phyloP scores from a whole-genome alignment of 2,113 vertebrate genomes.

The Sisor rabdophorus region DNA sequence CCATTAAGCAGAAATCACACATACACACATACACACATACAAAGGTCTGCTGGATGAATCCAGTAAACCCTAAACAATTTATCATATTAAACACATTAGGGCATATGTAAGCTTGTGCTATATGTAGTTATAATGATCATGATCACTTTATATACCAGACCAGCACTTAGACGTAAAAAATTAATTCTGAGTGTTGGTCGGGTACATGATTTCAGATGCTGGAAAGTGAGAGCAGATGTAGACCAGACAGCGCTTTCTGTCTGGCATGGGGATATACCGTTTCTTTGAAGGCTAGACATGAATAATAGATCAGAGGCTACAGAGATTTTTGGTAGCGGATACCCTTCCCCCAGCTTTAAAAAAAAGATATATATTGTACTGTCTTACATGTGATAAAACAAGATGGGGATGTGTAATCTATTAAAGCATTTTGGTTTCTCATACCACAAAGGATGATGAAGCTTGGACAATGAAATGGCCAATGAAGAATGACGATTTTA shows the following conservation, averaged over 20 bases:
- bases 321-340: conserved; percentile 25
- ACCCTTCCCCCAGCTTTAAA: conserved; percentile 1
- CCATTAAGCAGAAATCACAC: not conserved
- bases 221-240: conserved; percentile 15
- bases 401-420: not conserved
- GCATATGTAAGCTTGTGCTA: not conserved
- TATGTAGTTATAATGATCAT: not conserved
- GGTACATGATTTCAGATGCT: conserved; percentile 10
- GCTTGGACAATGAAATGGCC: not conserved
- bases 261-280: conserved; percentile 35
- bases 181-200: too few species aligned
- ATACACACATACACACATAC: not conserved
- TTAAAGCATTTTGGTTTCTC: not conserved
- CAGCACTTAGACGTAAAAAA: not conserved
- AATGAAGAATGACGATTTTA: too few species aligned
- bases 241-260: conserved; percentile 42
- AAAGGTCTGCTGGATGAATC: not conserved
- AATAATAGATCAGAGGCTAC: conserved; percentile 46
- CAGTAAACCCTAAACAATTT: not conserved
- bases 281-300: conserved; percentile 44
- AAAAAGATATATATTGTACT: conserved; percentile 11
- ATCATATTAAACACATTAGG: too few species aligned
- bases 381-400: not conserved
- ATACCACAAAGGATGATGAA: not conserved
- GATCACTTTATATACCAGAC: not conserved